Base-by-base conservation (phyloP, 2,888 invertebrate species). In the Trachelus troglodyta region DNA sequence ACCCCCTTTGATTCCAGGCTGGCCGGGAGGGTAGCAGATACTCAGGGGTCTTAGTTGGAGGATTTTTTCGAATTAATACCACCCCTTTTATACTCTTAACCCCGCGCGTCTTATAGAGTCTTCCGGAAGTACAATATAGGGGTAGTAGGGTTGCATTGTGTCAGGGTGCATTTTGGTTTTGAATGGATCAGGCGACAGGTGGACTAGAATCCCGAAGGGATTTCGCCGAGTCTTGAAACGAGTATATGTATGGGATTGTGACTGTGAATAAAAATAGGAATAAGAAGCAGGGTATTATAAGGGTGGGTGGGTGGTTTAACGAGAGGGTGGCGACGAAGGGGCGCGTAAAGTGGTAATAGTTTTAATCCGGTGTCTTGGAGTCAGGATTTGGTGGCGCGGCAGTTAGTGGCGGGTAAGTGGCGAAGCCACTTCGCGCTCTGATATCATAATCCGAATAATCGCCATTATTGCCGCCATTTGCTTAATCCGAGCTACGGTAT, bases 371-470 rank as follows among this genome's bases (percentile, higher is more conserved):
- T 90, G 91, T 91, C 91, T 91, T 90, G 89, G 88, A 89, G 90
- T 90, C 88, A 88, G 91, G 91, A 91, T 91, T 91, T 91, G 88
- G 89, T 82, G 87, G 86, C 83, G 86, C 84, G 87, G 90, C 89
- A 90, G 91, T 91, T 91, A 90, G 86, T 85, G 87, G 87, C 86
- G 83, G 84, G 85, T 86, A 87, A 89, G 88, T 86, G 88, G 88
- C 89, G 89, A 89, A 89, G 87, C 89, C 87, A 90, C 90, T 90
- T 90, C 89, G 88, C 90, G 88, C 89, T 86, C 90, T 91, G 90
- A 91, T 91, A 91, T 91, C 90, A 91, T 91, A 91, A 91, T 91
- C 91, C 91, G 89, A 91, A 91, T 91, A 91, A 91, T 91, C 91
- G 90, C 91, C 89, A 90, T 91, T 91, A 91, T 91, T 91, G 90